These are phyloP conservation scores for Alexandromys fortis DNA, from an alignment of 2,113 vertebrate species.

Conservation along the genomic window DNA sequence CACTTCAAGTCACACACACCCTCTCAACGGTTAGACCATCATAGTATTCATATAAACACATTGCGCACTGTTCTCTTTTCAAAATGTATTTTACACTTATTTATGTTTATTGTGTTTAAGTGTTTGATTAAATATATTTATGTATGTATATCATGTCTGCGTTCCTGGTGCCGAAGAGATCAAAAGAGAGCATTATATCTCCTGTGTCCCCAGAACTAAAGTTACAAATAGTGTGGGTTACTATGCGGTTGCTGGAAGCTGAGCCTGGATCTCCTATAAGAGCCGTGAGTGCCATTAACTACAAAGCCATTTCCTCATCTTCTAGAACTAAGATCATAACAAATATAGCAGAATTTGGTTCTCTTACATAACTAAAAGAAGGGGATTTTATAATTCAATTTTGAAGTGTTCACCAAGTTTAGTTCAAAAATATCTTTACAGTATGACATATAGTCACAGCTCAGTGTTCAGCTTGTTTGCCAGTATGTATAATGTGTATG, in stretches of 20 bases:
- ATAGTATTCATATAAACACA: not conserved
- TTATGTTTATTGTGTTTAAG: not conserved
- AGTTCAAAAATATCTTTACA: constrained; percentile 16
- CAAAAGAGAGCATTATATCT: not conserved
- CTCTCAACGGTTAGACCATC: not conserved
- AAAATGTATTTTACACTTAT: not conserved
- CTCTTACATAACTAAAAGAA: not conserved
- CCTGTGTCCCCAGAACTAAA: not conserved
- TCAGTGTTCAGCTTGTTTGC: not conserved
- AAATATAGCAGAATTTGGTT: not conserved
- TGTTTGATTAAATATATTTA: not conserved
- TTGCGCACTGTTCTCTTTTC: not conserved
- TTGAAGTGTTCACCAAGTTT: constrained; percentile 15
- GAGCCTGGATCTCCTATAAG: not conserved
- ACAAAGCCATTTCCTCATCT: not conserved
- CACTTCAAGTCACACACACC: not conserved
- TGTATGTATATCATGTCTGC: not conserved
- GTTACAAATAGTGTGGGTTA: too few species aligned
- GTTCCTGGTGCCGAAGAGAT: not conserved
- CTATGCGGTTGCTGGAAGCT: not conserved
- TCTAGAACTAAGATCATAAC: too few species aligned
- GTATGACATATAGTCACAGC: not conserved
- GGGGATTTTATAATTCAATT: not conserved
- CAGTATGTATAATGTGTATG: not conserved
- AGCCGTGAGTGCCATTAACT: not conserved